Evolutionary conservation across 2,113 vertebrate species (phyloP).

Genomic region (Bubalus kerabau): DNA sequence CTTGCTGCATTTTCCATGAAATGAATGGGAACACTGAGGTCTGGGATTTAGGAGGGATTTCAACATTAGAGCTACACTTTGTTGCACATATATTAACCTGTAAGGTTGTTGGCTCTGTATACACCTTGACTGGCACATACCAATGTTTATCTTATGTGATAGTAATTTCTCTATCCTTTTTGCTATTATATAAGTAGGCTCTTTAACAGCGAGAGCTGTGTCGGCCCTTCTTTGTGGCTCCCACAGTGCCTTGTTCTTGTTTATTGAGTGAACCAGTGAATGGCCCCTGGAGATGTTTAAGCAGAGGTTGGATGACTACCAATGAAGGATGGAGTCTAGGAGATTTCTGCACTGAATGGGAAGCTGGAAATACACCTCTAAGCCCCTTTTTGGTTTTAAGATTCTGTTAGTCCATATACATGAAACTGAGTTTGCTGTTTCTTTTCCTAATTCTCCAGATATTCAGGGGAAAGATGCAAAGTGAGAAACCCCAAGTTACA

Average conservation of each 20-base stretch:
- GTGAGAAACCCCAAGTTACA: background rate
- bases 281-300: conserved; percentile 44
- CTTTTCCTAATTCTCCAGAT: background rate
- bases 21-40: background rate
- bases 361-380: background rate
- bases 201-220: background rate
- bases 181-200: background rate
- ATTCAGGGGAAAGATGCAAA: background rate
- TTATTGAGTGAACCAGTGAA: conserved; percentile 48
- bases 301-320: conserved; percentile 51
- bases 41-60: background rate
- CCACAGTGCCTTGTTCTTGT: conserved; percentile 49
- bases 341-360: conserved; percentile 21
- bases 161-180: conserved; percentile 3
- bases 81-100: background rate
- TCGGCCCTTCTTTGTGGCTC: conserved; percentile 34
- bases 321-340: conserved; percentile 27
- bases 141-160: background rate
- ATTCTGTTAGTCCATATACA: background rate
- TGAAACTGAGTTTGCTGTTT: background rate
- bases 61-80: background rate
- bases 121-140: background rate
- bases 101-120: background rate
- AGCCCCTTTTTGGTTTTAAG: background rate
- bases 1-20: background rate